A percentile compares a stretch with the other conserved stretches of the same genome.
These are phyloP conservation scores for Dusona sp. DNA, from an alignment of 2,888 invertebrate genomes.

Conservation along the genomic window DNA sequence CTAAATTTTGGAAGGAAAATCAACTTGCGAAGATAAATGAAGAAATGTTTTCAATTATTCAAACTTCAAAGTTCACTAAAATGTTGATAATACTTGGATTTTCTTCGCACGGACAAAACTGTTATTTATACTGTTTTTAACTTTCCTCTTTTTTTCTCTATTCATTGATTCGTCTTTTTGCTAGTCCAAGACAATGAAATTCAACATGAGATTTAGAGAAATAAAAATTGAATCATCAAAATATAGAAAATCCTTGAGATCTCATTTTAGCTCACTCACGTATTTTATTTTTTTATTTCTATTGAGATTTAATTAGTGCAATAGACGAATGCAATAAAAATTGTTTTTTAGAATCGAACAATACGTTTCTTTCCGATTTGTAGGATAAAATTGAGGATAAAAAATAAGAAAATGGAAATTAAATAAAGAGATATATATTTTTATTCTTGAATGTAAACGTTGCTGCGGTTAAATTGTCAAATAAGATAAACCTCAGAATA, in stretches of 20 bases:
- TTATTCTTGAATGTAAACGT: neutral
- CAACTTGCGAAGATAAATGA: neutral
- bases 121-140: too few species aligned
- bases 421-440: neutral
- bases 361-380: too few species aligned
- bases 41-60: neutral
- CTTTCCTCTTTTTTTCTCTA: too few species aligned
- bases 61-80: neutral
- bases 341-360: too few species aligned
- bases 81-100: neutral
- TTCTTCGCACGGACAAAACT: neutral
- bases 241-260: too few species aligned
- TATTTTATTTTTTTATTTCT: too few species aligned
- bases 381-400: neutral
- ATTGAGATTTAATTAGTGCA: too few species aligned
- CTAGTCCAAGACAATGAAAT: neutral
- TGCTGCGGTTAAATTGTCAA: neutral
- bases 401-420: neutral
- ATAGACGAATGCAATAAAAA: too few species aligned
- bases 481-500: neutral
- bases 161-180: too few species aligned
- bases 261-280: too few species aligned
- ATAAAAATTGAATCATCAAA: too few species aligned
- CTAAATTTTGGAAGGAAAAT: neutral
- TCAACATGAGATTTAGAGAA: neutral